These are phyloP conservation scores for silkworm (Bombyx mori) DNA, from an alignment of 1,140 invertebrate species.

Conservation along the genomic window ASM3026992v2 NC_085130.1:10271501-10272000, in stretches of 20 bases:
- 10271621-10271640: slow-evolving; percentile 62
- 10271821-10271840: neutral
- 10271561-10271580: slow-evolving; percentile 16
- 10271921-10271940: no score
- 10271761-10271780: slow-evolving; percentile 39
- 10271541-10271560: slow-evolving; percentile 18
- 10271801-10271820: slow-evolving; percentile 1
- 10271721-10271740: slow-evolving; percentile 59
- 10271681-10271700: slow-evolving; percentile 60
- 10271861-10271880: no score
- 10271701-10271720: slow-evolving; percentile 36
- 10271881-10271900: no score
- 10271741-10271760: slow-evolving; percentile 61
- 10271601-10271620: slow-evolving; percentile 55
- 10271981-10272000: no score
- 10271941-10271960: no score
- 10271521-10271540: slow-evolving; percentile 31
- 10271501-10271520: slow-evolving; percentile 47
- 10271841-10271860: neutral
- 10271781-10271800: slow-evolving; percentile 5
- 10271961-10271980: no score
- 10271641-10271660: slow-evolving; percentile 70
- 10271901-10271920: no score
- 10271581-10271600: slow-evolving; percentile 31
- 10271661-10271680: slow-evolving; percentile 57